Evolutionary conservation across 2,888 invertebrate species (phyloP), one percentile per base, ranked within the genome.

Genomic region (Acronicta aceris): DNA sequence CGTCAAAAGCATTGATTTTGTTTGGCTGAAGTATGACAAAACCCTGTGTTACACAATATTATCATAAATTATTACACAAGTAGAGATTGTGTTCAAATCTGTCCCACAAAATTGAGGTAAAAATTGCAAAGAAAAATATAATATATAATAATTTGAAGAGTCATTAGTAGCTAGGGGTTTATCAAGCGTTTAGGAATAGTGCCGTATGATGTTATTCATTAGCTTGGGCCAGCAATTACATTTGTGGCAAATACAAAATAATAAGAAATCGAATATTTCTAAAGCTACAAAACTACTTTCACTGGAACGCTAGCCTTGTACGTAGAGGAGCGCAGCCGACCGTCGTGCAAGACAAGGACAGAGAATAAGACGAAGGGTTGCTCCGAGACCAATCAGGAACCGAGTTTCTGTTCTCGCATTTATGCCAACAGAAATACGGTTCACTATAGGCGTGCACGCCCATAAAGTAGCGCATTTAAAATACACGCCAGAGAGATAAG

Each of bases 311-410:
- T 45, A 69, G 27, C 83, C 75, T 86, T 79, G 75, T 10, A 61
- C 70, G 81, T 89, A 94, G 94, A 94, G 91, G 86, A 93, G 93
- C 80, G 86, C 90, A 90, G 91, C 88, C 92, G 89, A 90, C 89
- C 89, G 92, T 92, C 93, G 94, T 87, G 94, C 84, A 94, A 94
- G 95, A 95, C 93, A 93, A 90, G 94, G 95, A 95, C 85, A 87
- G 94, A 90, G 93, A 93, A 94, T 93, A 95, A 95, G 95, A 95
- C 95, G 95, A 95, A 95, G 95, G 95, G 95, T 95, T 95, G 95
- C 93, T 94, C 89, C 78, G 94, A 94, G 95, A 94, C 94, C 86
- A 81, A 83, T 67, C 86, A 92, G 93, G 94, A 87, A 92, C 76
- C 76, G 86, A 82, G 86, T 92, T 93, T 87, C 86, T 79, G 74